Conservation (phyloP, 1,140 invertebrate genomes). For the Drosophila oshimai region DNA sequence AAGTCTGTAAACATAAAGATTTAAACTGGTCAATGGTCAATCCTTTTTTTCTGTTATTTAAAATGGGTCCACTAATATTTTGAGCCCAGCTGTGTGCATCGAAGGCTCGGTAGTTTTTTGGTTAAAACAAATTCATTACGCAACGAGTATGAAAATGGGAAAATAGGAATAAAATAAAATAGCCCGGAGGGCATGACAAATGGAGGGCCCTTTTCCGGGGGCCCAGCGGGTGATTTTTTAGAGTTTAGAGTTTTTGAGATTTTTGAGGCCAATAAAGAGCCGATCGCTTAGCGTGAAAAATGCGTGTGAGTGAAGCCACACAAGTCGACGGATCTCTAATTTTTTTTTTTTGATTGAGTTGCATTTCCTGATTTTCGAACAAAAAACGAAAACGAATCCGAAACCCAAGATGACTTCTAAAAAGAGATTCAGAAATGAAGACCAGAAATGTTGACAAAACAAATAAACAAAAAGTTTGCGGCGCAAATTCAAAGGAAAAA, state of each 20-base stretch:
- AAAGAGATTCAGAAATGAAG: slow-evolving; percentile 18
- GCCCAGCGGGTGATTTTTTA: slow-evolving; percentile 56
- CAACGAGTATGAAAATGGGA: slow-evolving; percentile 14
- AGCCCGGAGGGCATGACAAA: slow-evolving; percentile 49
- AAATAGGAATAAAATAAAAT: neutral
- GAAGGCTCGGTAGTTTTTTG: slow-evolving; percentile 20
- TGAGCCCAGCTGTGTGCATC: neutral
- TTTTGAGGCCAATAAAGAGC: slow-evolving; percentile 62
- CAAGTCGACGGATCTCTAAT: slow-evolving; percentile 58
- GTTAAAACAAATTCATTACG: slow-evolving; percentile 71
- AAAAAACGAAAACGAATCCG: slow-evolving; percentile 19
- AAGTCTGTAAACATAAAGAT: too few species aligned
- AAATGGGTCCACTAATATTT: too few species aligned
- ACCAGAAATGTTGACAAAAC: slow-evolving; percentile 73
- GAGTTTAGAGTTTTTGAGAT: too few species aligned
- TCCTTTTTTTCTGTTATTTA: too few species aligned
- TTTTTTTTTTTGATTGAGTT: slow-evolving; percentile 73
- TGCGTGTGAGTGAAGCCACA: slow-evolving; percentile 77
- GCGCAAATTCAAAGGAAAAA: slow-evolving; percentile 53
- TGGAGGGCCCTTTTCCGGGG: slow-evolving; percentile 35
- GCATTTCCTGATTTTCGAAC: slow-evolving; percentile 50
- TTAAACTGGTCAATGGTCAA: too few species aligned
- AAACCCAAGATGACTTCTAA: slow-evolving; percentile 69
- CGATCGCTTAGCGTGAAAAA: slow-evolving; percentile 68
- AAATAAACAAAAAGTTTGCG: slow-evolving; percentile 71